Evolutionary conservation across 1,140 invertebrate genomes (phyloP), one percentile per base, ranked within the genome.

Genomic region (Zeugodacus cucurbitae): DNA sequence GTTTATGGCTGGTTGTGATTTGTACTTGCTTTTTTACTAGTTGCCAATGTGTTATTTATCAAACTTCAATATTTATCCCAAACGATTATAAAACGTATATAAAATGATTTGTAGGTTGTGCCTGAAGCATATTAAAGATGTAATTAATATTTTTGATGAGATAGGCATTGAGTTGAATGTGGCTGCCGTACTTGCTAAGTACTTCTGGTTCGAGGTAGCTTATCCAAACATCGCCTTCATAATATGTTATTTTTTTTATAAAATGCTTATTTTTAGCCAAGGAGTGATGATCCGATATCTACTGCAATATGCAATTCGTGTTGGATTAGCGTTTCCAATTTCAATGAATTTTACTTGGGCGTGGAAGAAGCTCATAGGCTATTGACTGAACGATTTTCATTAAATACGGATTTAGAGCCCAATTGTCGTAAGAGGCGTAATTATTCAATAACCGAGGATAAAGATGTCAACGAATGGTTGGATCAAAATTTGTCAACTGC

Each of bases 81-180:
- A 20, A 0, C 10, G 11, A 11, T 17, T 54, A 54, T 62, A n/a
- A 74, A 22, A 44, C 17, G 44, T 64, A 78, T 44, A 54, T 62
- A 6, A 88, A 89, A 93, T 93, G 92, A 92, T 93, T 89, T 93
- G 92, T 90, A 90, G 92, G 26, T 85, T 93, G 90, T 93, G 92
- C 88, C 90, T 93, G 4, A 91, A 92, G 64, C 90, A 88, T 57
- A 37, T 41, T 78, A 88, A 17, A 22, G 57, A 57, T 20, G 41
- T 74, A 74, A 54, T 88, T n/a, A n/a, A 78, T 34, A 88, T 88
- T 26, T 85, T 59, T 37, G 86, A 87, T 8, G 70, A 86, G 29
- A 86, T 85, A 48, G 90, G 90, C 37, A 88, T 88, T 58, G 87
- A 89, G n/a, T 86, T 88, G 1, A 92, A 92, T 78, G 90, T 92